Evolutionary conservation across 2,888 invertebrate genomes (phyloP).

Genomic region (Sepiola atlantica): DNA sequence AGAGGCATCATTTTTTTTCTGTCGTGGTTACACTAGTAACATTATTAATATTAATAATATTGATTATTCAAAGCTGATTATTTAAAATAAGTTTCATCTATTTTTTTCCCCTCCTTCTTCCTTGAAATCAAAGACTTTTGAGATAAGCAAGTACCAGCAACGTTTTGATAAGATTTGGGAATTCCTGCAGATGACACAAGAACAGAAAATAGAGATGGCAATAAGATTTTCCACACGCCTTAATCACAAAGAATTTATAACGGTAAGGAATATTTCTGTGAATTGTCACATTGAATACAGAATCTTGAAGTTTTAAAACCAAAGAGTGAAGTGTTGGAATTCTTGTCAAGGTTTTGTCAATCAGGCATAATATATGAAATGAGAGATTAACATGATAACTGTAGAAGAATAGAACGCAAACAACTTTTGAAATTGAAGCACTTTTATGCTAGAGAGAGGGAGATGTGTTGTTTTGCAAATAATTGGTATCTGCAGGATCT

Average conservation of each 20-base stretch:
- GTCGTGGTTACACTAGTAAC: too few species aligned
- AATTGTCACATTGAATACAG: background rate
- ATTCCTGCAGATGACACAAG: constrained; percentile 71
- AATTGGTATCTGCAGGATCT: too few species aligned
- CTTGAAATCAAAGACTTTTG: background rate
- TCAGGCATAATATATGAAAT: too few species aligned
- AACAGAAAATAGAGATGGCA: constrained; percentile 73
- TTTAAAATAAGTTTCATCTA: background rate
- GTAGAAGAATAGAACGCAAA: too few species aligned
- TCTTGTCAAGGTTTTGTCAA: too few species aligned
- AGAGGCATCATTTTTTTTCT: too few species aligned
- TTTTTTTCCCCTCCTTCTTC: background rate
- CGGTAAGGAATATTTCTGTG: background rate
- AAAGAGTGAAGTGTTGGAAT: background rate
- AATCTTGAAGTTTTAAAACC: background rate
- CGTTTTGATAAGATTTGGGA: constrained; percentile 73
- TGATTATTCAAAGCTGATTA: background rate
- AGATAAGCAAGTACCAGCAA: constrained; percentile 61
- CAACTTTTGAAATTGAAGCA: too few species aligned
- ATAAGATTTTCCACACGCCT: constrained; percentile 73
- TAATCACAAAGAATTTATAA: background rate
- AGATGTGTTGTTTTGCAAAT: too few species aligned
- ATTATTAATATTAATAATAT: background rate
- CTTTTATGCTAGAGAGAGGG: too few species aligned
- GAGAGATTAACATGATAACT: too few species aligned